Percentiles rank a stretch among this genome's conserved stretches.
These are phyloP conservation scores for Sphaerolaimus hirsutus DNA, from an alignment of 2,888 invertebrate species.

Conservation along the genomic window DNA sequence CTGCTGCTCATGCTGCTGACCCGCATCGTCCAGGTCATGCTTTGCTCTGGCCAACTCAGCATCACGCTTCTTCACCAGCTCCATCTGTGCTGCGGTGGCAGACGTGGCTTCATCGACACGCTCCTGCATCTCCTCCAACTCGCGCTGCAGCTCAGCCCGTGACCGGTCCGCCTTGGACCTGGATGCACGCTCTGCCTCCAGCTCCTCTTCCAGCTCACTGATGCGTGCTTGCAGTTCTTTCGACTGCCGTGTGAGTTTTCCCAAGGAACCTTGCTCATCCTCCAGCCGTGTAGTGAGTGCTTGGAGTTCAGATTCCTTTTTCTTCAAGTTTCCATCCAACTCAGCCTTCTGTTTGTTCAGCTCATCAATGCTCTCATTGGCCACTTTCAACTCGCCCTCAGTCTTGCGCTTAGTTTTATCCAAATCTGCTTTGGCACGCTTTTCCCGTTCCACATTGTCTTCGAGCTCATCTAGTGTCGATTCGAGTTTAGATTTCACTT, in stretches of 20 bases:
- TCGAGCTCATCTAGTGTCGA: slow-evolving; percentile 61
- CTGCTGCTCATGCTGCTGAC: slow-evolving; percentile 92
- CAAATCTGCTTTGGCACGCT: slow-evolving; percentile 39
- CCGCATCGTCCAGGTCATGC: slow-evolving; percentile 90
- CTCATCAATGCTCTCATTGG: slow-evolving; percentile 22
- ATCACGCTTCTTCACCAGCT: slow-evolving; percentile 95
- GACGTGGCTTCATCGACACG: slow-evolving; percentile 97
- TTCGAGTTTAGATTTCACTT: slow-evolving; percentile 43
- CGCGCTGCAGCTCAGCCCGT: slow-evolving; percentile 82
- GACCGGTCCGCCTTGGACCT: slow-evolving; percentile 60
- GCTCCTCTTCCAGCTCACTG: slow-evolving; percentile 95
- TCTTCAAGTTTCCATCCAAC: slow-evolving; percentile 17
- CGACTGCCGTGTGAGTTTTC: slow-evolving; percentile 92
- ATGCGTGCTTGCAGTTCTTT: slow-evolving; percentile 87
- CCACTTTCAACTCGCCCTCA: slow-evolving; percentile 24
- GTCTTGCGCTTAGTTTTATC: slow-evolving; percentile 46
- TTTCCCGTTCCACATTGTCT: slow-evolving; percentile 13
- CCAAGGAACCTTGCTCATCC: slow-evolving; percentile 90
- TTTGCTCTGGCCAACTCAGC: slow-evolving; percentile 93
- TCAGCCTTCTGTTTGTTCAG: slow-evolving; percentile 18
- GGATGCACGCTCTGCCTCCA: slow-evolving; percentile 54
- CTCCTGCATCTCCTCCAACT: slow-evolving; percentile 87
- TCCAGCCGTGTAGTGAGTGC: slow-evolving; percentile 84
- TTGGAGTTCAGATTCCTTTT: slow-evolving; percentile 89
- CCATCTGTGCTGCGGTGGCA: slow-evolving; percentile 55